A percentile compares a stretch with the other conserved stretches of the same genome.
Evolutionary conservation across 2,888 invertebrate species (phyloP).

Genomic region (Achlya flavicornis): DNA sequence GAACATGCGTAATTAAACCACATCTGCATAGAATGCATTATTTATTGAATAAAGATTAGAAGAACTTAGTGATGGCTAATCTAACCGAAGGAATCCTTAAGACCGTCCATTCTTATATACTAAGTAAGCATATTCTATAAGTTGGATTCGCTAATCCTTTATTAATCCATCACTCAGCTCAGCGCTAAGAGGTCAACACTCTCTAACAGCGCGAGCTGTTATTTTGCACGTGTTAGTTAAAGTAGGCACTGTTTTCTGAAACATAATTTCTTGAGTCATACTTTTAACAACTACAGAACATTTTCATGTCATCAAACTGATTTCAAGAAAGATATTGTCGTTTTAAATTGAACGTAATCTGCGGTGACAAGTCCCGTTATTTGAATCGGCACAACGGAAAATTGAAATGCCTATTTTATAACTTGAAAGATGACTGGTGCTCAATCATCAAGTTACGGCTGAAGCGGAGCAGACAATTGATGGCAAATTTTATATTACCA

Average conservation of each 20-base stretch:
- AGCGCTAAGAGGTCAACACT: constrained; percentile 35
- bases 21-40: neutral
- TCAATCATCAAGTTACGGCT: neutral
- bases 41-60: constrained; percentile 5
- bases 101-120: too few species aligned
- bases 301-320: constrained; percentile 2
- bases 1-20: neutral
- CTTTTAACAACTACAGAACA: neutral
- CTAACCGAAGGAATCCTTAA: constrained; percentile 9
- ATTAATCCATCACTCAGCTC: constrained; percentile 31
- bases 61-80: neutral
- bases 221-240: constrained; percentile 12
- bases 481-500: neutral
- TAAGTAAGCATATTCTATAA: neutral
- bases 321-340: constrained; percentile 1
- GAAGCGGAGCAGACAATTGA: neutral
- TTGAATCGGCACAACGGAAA: neutral
- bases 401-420: constrained; percentile 6
- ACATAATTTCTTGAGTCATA: constrained; percentile 3
- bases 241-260: constrained; percentile 8
- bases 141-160: constrained; percentile 25
- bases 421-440: neutral
- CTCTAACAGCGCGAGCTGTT: constrained; percentile 20
- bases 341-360: constrained; percentile 4
- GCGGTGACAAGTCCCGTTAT: constrained; percentile 4